phyloP scores from a whole-genome alignment of 2,888 invertebrate genomes.

The Scaptomyza flava region DNA sequence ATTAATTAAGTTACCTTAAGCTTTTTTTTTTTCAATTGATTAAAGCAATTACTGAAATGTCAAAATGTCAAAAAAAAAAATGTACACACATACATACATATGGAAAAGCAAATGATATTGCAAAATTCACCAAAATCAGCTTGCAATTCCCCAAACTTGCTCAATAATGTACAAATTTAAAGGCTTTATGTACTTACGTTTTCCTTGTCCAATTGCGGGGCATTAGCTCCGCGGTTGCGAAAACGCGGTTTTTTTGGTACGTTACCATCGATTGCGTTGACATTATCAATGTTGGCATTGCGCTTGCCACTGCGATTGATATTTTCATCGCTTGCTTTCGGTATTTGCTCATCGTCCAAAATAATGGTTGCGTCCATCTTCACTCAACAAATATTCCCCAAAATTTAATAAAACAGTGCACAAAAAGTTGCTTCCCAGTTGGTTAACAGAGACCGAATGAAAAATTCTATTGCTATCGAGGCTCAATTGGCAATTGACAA shows the following conservation, averaged over 20 bases:
- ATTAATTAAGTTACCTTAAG: not conserved
- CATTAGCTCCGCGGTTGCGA: not conserved
- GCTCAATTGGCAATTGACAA: not conserved
- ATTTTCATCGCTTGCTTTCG: not conserved
- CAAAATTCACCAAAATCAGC: not conserved
- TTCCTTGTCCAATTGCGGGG: not conserved
- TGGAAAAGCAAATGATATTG: not conserved
- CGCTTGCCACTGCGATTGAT: not conserved
- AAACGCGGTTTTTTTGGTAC: slow-evolving; percentile 5
- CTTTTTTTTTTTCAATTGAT: not conserved
- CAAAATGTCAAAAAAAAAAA: not conserved
- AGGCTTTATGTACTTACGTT: slow-evolving; percentile 7
- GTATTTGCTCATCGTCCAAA: slow-evolving; percentile 1
- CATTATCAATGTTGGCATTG: not conserved
- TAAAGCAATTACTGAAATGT: not conserved
- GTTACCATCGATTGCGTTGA: not conserved
- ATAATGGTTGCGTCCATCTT: slow-evolving; percentile 3
- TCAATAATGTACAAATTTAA: too few species aligned
- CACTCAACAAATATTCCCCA: not conserved
- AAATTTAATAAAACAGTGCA: slow-evolving; percentile 1
- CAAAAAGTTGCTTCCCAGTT: not conserved
- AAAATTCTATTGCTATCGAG: not conserved
- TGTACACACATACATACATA: not conserved
- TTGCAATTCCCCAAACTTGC: not conserved
- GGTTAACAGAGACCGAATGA: slow-evolving; percentile 6